Evolutionary conservation across 2,113 vertebrate genomes (phyloP), one percentile per base, ranked within the genome.

Genomic region (Hipposideros armiger): DNA sequence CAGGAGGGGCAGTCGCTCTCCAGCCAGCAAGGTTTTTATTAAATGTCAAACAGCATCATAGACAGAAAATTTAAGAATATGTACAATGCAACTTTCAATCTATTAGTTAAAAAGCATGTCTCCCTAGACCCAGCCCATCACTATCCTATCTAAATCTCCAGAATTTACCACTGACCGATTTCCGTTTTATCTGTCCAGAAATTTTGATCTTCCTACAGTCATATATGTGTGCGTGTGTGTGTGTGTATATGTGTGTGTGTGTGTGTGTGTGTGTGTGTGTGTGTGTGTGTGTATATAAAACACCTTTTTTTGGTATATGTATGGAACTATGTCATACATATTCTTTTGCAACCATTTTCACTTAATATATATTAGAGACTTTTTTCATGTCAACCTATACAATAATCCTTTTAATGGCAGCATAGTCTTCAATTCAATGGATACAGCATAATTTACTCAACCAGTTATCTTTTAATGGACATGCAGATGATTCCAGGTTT

Each of bases 221-320:
- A 32, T 54, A 4, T 42, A 20, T 58, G 4, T 16, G 4, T 16
- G 1, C 5, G 5, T 20, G 0, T 22, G 45, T 50, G 36, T 36
- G 36, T 36, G 36, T 36, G 36, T n/a, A n/a, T n/a, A n/a, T 36
- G 36, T 36, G 36, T 36, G 36, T 36, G 36, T 36, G 36, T 36
- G 36, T 36, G 2, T 36, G 5, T 20, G 0, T 22, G 45, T 50
- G 36, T 36, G 36, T 36, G 36, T 36, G 36, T 36, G 36, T 36
- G 36, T 36, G 36, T 36, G 36, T 36, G 36, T 36, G 36, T 36
- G 2, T 36, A 36, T 36, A 36, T 36, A n/a, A n/a, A 72, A 50
- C 1, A 30, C 4, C 24, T 7, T 84, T 50, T 11, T 45, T n/a
- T 60, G 30, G 26, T 42, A 22, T 74, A 45, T 19, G 73, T 84